Evolutionary conservation across 2,888 invertebrate genomes (phyloP).

Genomic region (Chloromyia formosa): DNA sequence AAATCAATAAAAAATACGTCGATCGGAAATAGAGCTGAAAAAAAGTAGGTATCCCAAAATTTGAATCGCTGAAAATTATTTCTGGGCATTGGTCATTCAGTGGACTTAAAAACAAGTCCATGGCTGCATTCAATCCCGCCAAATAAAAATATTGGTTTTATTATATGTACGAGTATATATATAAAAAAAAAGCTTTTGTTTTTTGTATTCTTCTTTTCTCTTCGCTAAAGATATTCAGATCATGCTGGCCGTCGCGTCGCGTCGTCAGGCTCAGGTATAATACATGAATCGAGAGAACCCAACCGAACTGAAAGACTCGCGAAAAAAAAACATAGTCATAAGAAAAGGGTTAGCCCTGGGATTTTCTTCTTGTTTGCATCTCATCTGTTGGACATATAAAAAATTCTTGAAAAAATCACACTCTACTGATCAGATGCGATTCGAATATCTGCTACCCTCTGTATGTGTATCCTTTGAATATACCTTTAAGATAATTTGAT

Average conservation of each 20-base stretch:
- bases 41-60: background rate
- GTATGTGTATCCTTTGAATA: no score
- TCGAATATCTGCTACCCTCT: no score
- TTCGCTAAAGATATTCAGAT: no score
- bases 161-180: no score
- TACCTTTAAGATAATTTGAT: constrained; percentile 15
- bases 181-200: no score
- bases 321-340: background rate
- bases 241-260: no score
- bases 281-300: no score
- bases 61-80: background rate
- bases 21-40: background rate
- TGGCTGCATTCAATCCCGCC: no score
- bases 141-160: background rate
- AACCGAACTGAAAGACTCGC: background rate
- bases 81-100: constrained; percentile 23
- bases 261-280: no score
- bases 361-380: constrained; percentile 34
- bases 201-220: no score
- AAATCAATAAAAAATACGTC: no score
- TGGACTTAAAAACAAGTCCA: constrained; percentile 14
- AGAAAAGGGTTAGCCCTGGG: constrained; percentile 34
- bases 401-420: constrained; percentile 3
- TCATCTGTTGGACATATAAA: constrained; percentile 33
- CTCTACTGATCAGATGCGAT: no score